Evolutionary conservation across 2,113 vertebrate genomes (phyloP).

Genomic region (Pavo muticus): DNA sequence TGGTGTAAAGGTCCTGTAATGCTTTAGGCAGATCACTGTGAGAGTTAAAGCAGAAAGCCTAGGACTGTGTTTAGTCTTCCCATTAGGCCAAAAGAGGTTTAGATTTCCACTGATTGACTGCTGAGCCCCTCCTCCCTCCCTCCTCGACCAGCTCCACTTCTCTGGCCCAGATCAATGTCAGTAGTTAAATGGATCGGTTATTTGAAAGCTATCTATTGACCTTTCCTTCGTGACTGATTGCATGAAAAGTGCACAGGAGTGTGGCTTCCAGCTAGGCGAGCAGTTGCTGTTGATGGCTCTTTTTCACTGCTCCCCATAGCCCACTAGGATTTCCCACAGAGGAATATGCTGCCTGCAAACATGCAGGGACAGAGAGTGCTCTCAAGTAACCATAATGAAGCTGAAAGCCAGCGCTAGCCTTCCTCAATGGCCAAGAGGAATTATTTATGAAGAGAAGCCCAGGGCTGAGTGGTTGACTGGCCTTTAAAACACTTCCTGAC

Average conservation of each 20-base stretch:
- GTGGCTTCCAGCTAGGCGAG: constrained; percentile 72
- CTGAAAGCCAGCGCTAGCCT: constrained; percentile 57
- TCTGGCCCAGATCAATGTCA: constrained; percentile 73
- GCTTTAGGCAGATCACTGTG: neutral
- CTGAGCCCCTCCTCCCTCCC: constrained; percentile 3
- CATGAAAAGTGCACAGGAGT: constrained; percentile 59
- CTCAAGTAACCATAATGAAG: constrained; percentile 72
- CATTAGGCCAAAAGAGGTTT: constrained; percentile 48
- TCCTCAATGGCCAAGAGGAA: constrained; percentile 59
- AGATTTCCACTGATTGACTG: constrained; percentile 71
- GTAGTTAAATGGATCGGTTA: constrained; percentile 79
- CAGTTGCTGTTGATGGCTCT: constrained; percentile 57
- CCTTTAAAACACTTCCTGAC: constrained; percentile 66
- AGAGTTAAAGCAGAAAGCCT: constrained; percentile 33
- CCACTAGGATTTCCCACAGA: constrained; percentile 71
- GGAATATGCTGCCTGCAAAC: constrained; percentile 53
- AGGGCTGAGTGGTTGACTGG: constrained; percentile 58
- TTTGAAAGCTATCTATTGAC: constrained; percentile 80
- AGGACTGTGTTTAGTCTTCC: constrained; percentile 43
- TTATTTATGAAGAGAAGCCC: constrained; percentile 77
- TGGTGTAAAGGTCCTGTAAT: neutral
- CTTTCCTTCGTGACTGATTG: constrained; percentile 76
- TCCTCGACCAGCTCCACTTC: constrained; percentile 29
- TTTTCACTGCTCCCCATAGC: constrained; percentile 48
- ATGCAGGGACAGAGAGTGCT: constrained; percentile 47